Evolutionary conservation across 2,113 vertebrate genomes (phyloP), one percentile per base, ranked within the genome.

Genomic region (Collichthys lucidus): DNA sequence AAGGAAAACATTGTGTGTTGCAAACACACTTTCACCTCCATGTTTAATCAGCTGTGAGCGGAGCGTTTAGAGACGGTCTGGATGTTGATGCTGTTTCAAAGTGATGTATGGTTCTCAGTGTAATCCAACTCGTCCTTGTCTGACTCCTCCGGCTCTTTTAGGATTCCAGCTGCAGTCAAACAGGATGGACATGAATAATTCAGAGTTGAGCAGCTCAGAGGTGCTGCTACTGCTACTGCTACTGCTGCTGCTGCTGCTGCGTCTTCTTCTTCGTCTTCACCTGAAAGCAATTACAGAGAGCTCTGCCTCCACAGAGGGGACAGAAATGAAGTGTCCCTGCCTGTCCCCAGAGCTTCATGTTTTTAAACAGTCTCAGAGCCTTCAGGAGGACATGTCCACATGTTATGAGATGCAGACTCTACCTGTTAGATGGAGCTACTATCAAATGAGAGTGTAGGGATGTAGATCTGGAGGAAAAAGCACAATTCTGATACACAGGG

Each of bases 161-260:
- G 53, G 73, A 87, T 89, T 89, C 88, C 85, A 83, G 82, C 72
- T 40, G 85, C 80, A 83, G 80, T 85, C 73, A 49, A 74, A 85
- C 79, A 80, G 64, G 79, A 73, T 44, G 60, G 65, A 60, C 47
- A 87, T 89, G 79, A 87, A 90, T 87, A 87, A 87, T 90, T 90
- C 85, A 90, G 82, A n/a, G 79, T 15, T 62, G 66, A 74, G 67
- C 52, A 3, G 47, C 82, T 82, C 67, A 66, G 62, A 82, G 76
- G 82, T 72, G 52, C 79, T 62, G 57, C 79, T 11, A 5, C 70
- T 24, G 42, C 56, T 44, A 19, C 53, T 22, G 42, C 56, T 44
- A 15, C 80, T 31, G 35, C 59, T 69, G 24, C 53, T 29, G 35
- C 64, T 69, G 44, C 53, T 29, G 4, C 12, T 40, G 2, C 68